A percentile compares a stretch with the other conserved stretches of the same genome.
phyloP scores from a whole-genome alignment of 2,113 vertebrate genomes.

The Campylomormyrus numenius region DNA sequence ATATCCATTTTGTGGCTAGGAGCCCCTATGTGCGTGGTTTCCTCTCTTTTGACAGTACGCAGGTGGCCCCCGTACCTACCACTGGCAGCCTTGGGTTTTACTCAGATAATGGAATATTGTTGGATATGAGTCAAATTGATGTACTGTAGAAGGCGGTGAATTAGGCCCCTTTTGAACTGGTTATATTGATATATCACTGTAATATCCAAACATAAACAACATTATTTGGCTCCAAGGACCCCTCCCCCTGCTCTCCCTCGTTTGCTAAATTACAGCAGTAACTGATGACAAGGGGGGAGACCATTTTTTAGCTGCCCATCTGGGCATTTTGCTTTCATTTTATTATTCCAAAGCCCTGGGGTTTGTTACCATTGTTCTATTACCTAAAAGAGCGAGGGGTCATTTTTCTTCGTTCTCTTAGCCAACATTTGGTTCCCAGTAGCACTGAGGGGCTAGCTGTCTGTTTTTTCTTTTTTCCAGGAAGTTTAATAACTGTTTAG shows the following conservation, averaged over 20 bases:
- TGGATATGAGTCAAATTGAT: not conserved
- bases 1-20: not conserved
- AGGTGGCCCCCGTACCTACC: not conserved
- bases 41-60: not conserved
- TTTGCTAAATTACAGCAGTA: not conserved
- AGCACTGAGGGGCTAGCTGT: not conserved
- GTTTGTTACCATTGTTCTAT: not conserved
- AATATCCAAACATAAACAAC: not conserved
- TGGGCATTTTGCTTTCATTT: not conserved
- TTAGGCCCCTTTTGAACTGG: not conserved
- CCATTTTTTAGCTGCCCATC: not conserved
- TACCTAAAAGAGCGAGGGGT: not conserved
- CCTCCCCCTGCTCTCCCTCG: not conserved
- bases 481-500: not conserved
- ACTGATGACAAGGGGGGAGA: not conserved
- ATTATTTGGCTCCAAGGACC: not conserved
- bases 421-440: not conserved
- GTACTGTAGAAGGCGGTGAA: not conserved
- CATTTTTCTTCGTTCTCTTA: not conserved
- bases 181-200: not conserved
- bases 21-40: not conserved
- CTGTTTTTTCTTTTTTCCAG: not conserved
- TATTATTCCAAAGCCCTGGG: not conserved
- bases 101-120: not conserved
- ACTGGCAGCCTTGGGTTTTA: not conserved